Base-by-base conservation (phyloP, 2,113 vertebrate genomes). In the Misgurnus anguillicaudatus region DNA sequence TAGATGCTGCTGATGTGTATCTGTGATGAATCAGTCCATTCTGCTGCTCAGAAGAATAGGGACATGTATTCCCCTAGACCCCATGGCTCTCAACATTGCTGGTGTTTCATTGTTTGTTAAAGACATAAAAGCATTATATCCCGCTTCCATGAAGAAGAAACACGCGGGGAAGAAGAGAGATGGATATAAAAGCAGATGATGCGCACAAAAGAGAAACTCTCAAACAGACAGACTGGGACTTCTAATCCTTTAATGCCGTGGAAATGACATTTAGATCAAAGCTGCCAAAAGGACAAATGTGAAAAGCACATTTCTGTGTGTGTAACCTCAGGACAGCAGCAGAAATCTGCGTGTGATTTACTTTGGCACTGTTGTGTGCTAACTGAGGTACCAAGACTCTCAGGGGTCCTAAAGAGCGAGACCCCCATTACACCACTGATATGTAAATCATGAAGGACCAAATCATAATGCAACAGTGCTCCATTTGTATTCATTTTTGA, bases 71-170 rank as follows among this genome's bases (percentile, higher is more conserved):
- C 47, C 57, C 41, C 71, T 61, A 42, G 39, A 42, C 57, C 19
- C 47, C n/a, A 19, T 10, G 58, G n/a, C 6, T 24, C n/a, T 58
- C 53, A 41, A 41, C n/a, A 62, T 19, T 73, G 11, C 71, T 73
- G 86, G 89, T 91, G 53, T 6, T 48, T 61, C 9, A 39, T 62
- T 62, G 58, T 47, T 62, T 47, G 57, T 57, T 74, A 36, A 41
- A 61, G 13, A 41, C 58, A 48, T 61, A 21, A 62, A 75, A 31
- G 41, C 58, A 36, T 47, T 62, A 61, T 48, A 75, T 75, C 72
- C 58, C 42, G 38, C 64, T 64, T n/a, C 61, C 47, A 16, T 13
- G 3, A 61, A 76, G 74, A 76, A 76, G 41, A 48, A 61, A 21
- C 41, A 47, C 19, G 48, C 39, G 17, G 16, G 31, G 14, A 17